Conservation (phyloP, 2,113 vertebrate genomes). For the Barnardius zonarius region DNA sequence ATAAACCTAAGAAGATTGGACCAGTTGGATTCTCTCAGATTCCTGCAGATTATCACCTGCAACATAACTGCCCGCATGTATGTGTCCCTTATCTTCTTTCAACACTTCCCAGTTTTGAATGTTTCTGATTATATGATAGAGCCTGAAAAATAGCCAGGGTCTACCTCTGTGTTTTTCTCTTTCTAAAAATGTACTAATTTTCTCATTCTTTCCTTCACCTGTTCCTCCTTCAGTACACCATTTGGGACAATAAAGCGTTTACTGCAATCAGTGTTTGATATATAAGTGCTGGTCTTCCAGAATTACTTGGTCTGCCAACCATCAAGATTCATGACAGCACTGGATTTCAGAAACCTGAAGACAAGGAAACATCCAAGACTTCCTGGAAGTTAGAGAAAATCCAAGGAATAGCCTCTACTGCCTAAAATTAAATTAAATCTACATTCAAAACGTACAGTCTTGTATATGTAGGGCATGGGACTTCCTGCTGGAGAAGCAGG, state of each 20-base stretch:
- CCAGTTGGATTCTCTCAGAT: background rate
- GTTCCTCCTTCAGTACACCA: background rate
- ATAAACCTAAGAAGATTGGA: slow-evolving; percentile 35
- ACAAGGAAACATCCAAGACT: background rate
- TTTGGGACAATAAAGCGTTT: background rate
- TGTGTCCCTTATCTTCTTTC: background rate
- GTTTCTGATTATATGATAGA: slow-evolving; percentile 13
- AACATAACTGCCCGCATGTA: background rate
- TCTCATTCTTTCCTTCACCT: background rate
- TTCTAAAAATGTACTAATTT: background rate
- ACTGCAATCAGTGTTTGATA: background rate
- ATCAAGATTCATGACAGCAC: background rate
- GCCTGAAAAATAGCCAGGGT: background rate
- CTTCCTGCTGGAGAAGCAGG: background rate
- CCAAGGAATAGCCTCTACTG: background rate
- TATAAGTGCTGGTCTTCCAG: background rate
- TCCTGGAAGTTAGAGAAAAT: background rate
- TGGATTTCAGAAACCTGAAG: background rate
- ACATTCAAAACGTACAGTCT: background rate
- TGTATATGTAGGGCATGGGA: background rate
- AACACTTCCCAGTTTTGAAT: background rate
- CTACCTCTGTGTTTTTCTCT: background rate
- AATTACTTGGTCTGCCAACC: background rate
- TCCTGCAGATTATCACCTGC: background rate
- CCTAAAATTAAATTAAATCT: background rate